Base-by-base conservation (phyloP, 2,797 vertebrate species). In the Manis crassicaudata region DNA sequence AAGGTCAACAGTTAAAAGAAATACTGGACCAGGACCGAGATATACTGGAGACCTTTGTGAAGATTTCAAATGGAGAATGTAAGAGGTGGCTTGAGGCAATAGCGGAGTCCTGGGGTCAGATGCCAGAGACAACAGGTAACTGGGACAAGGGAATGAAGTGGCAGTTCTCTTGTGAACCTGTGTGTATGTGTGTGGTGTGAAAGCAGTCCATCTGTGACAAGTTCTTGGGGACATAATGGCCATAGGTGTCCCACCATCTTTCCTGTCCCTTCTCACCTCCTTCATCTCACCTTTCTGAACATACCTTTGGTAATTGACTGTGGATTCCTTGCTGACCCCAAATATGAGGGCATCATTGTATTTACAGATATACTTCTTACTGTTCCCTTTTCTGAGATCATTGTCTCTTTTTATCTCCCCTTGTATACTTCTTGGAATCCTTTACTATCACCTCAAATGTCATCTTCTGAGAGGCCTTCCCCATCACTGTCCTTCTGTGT, bases 71-170 rank as follows among this genome's bases (percentile, higher is more conserved):
- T 3, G 67, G 43, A 1, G 70, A 94, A 16, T 90, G 80, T 9
- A 7, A 0, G 0, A 2, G 0, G 1, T 96, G 81, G 76, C 40
- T 88, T 4, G 0, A 0, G 6, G 0, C 58, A 1, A 27, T 84
- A 16, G 1, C 4, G 29, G 4, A 2, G 1, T 2, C 0, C 2
- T 29, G 13, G 62, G 2, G 65, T 21, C 18, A 77, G 16, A 43
- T 27, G 1, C 17, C 2, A 2, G 9, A 32, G 11, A 20, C 5
- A 6, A 35, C 4, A 63, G 80, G 93, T 43, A 72, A 72, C 68
- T 72, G 12, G 4, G 68, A 16, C 14, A 23, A 27, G 23, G 40
- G 68, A 13, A 27, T 43, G 23, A 20, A 43, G 9, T 14, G 67
- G 32, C 16, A 23, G 58, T 43, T 72, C 37, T 27, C 68, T 43